Conservation (phyloP, 2,113 vertebrate genomes). For the Thamnaconus septentrionalis region DNA sequence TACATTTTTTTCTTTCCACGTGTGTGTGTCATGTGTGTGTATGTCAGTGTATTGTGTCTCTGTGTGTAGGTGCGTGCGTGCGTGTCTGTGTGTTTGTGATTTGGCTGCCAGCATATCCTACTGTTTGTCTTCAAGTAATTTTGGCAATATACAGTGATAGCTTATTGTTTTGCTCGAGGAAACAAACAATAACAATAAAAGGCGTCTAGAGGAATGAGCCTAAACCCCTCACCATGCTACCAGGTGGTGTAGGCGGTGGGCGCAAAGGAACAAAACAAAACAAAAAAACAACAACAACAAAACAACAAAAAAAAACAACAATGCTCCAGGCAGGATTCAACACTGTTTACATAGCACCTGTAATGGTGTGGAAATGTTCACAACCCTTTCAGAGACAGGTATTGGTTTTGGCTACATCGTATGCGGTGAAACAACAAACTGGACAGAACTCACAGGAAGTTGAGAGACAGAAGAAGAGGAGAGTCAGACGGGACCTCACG, state of each 20-base stretch:
- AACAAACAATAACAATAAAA: conserved; percentile 42
- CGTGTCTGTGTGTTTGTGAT: conserved; percentile 42
- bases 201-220: conserved; percentile 72
- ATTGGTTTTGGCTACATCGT: conserved; percentile 77
- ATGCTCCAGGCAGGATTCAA: conserved; percentile 68
- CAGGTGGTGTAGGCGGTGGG: not conserved
- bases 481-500: conserved; percentile 12
- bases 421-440: conserved; percentile 58
- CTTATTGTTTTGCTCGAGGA: conserved; percentile 80
- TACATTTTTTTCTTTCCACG: conserved; percentile 33
- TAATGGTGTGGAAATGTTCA: conserved; percentile 76
- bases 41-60: not conserved
- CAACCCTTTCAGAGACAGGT: conserved; percentile 68
- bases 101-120: conserved; percentile 82
- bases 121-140: conserved; percentile 82
- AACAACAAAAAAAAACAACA: conserved; percentile 19
- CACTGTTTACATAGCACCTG: conserved; percentile 82
- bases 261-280: not conserved
- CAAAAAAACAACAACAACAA: conserved; percentile 5
- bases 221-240: conserved; percentile 24
- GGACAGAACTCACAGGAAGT: conserved; percentile 39
- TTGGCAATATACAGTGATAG: conserved; percentile 84
- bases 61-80: conserved; percentile 27
- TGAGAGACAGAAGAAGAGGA: conserved; percentile 30
- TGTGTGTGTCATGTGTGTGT: conserved; percentile 20